Base-by-base conservation (phyloP, 2,113 vertebrate species). In the Tachysurus vachellii region DNA sequence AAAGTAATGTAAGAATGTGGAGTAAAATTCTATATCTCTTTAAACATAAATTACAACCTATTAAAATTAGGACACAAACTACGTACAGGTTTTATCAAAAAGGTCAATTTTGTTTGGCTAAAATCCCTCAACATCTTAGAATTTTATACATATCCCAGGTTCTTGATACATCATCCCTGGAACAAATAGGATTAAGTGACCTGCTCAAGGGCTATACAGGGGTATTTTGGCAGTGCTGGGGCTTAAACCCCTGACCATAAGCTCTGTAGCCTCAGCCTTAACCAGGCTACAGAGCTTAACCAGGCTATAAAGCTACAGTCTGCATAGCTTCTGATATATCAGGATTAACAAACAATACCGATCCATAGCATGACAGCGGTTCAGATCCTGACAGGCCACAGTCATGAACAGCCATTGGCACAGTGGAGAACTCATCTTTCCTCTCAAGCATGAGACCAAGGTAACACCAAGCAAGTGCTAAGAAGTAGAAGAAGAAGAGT, bases 391-490 rank as follows among this genome's bases (percentile, higher is more conserved):
- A 96, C 90, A 92, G 97, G 42, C 95, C 96, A 10, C 92, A 96
- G 93, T 98, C 95, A 2, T 97, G 95, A 57, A 97, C 62, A 0
- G 94, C 96, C 93, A 92, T 94, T 0, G 94, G 96, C 0, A 95
- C 94, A 13, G 92, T 94, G 73, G 92, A 92, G 91, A 98, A 96
- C 2, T 92, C 94, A 0, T 95, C 91, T 71, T 94, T 95, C 82
- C 94, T 95, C 90, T 97, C 96, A 90, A 98, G 91, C 91, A 97
- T 93, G 93, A 97, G 92, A 62, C 95, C 96, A 11, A 96, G 88
- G 19, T 95, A 97, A 92, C 96, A 96, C 95, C 96, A 97, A 91
- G 95, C 89, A 26, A 97, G 91, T 84, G 96, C 95, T 96, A 83
- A 47, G 28, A 54, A 89, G 36, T 28, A 57, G 88, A 64, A 47